phyloP scores from a whole-genome alignment of 2,113 vertebrate species.

The Chaetodon trifascialis region DNA sequence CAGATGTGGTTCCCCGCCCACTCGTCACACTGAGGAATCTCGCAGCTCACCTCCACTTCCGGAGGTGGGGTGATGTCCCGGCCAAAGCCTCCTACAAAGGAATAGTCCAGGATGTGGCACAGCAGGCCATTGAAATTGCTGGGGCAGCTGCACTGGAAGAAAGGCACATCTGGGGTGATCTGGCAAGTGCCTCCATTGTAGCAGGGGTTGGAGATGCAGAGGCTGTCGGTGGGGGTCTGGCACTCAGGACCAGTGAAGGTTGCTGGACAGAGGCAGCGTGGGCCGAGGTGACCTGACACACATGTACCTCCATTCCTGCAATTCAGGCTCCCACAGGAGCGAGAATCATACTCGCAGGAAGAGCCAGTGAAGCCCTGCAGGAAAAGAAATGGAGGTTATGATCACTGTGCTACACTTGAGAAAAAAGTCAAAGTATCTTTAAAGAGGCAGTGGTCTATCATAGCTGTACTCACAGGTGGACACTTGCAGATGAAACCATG shows the following conservation, averaged over 20 bases:
- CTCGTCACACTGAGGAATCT: slow-evolving; percentile 86
- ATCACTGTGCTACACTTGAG: background rate
- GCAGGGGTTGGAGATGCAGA: slow-evolving; percentile 91
- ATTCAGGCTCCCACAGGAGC: slow-evolving; percentile 89
- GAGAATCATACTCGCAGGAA: slow-evolving; percentile 93
- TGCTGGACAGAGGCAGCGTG: slow-evolving; percentile 89
- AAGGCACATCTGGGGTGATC: slow-evolving; percentile 86
- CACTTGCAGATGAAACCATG: slow-evolving; percentile 97
- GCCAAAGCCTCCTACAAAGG: slow-evolving; percentile 90
- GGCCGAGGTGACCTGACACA: slow-evolving; percentile 88
- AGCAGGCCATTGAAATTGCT: slow-evolving; percentile 94
- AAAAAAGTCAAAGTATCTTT: background rate
- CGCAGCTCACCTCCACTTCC: slow-evolving; percentile 88
- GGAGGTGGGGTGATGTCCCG: slow-evolving; percentile 91
- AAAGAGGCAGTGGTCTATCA: background rate
- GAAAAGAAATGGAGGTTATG: slow-evolving; percentile 6
- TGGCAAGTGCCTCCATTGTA: slow-evolving; percentile 97
- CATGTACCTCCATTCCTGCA: slow-evolving; percentile 95
- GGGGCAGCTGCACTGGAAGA: slow-evolving; percentile 94
- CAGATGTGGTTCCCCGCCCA: slow-evolving; percentile 93
- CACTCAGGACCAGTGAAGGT: slow-evolving; percentile 92
- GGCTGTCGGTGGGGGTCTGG: slow-evolving; percentile 89
- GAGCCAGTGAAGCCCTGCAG: slow-evolving; percentile 93
- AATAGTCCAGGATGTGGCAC: slow-evolving; percentile 96
- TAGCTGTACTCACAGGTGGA: slow-evolving; percentile 87